Conservation (phyloP, 2,888 invertebrate genomes). For the Rotaria macrura region DNA sequence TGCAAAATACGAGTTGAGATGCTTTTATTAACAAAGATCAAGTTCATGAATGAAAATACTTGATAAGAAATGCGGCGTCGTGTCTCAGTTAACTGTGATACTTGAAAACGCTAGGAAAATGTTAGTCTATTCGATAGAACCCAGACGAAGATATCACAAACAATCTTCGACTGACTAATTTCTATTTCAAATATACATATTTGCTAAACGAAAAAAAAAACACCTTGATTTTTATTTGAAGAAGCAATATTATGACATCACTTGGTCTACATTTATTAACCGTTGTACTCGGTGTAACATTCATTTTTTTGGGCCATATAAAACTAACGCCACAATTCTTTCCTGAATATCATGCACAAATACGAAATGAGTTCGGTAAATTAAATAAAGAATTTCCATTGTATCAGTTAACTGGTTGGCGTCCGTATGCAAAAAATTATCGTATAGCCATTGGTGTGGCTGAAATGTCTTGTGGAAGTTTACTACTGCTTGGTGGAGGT, state of each 20-base stretch:
- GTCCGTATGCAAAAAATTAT: constrained; percentile 33
- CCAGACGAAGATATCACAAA: too few relatives aligned
- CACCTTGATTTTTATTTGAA: background rate
- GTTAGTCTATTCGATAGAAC: too few relatives aligned
- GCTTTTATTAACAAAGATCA: too few relatives aligned
- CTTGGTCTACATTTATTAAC: constrained; percentile 25
- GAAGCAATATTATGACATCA: background rate
- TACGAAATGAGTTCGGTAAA: constrained; percentile 19
- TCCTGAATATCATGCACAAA: constrained; percentile 29
- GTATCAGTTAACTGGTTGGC: constrained; percentile 27
- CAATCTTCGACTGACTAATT: too few relatives aligned
- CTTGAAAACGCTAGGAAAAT: too few relatives aligned
- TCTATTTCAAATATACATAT: too few relatives aligned
- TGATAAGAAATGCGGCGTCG: too few relatives aligned
- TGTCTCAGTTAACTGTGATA: too few relatives aligned
- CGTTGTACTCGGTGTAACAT: constrained; percentile 28
- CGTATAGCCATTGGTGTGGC: constrained; percentile 1
- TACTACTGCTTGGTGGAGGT: constrained; percentile 24
- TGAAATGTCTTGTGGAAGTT: constrained; percentile 26
- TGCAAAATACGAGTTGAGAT: too few relatives aligned
- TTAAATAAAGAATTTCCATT: constrained; percentile 34
- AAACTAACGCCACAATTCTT: constrained; percentile 33
- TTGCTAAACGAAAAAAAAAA: too few relatives aligned
- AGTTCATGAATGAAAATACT: too few relatives aligned
- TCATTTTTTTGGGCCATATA: constrained; percentile 27